Evolutionary conservation across 2,888 invertebrate species (phyloP), one percentile per base, ranked within the genome.

Genomic region (Eristalis intricaria): DNA sequence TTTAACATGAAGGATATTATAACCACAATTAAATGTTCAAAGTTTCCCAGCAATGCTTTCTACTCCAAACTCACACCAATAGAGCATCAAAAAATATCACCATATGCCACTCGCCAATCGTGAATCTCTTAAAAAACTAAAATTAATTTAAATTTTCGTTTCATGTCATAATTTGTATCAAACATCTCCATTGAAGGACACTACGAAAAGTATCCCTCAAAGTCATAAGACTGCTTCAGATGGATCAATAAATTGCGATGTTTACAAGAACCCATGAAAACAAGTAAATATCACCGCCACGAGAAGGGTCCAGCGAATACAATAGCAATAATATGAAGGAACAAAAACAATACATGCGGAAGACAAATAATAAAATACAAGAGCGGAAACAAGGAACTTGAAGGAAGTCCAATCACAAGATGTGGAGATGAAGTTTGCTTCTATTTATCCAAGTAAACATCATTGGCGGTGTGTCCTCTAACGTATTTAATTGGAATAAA

Each of bases 261-360:
- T 50, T 50, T 50, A 50, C 50, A 50, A 50, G 50, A 50, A 19
- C 50, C 19, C n/a, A 50, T 50, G 50, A 50, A 50, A 50, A 19
- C 50, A 50, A 19, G 50, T 8, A 19, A 19, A 50, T 50, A 50
- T 5, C 19, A 8, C 19, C 2, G 50, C n/a, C n/a, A n/a, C n/a
- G 19, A 50, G 19, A 50, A 50, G 19, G 19, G 50, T 19, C 50
- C 19, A 8, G 26, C 32, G 50, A 69, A 61, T 56, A 56, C 63
- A 66, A 87, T 76, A 76, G 60, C 35, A 84, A 75, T 71, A 84
- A 80, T 56, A 69, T 63, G 50, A 76, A 50, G 73, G 35, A 73
- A 80, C 87, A 80, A 87, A 87, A 87, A 87, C 87, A 87, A 87
- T 87, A 80, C 76, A 76, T 84, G 71, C 87, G 79, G 79, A 87